phyloP scores from a whole-genome alignment of 2,888 invertebrate genomes.

The Nephrotoma flavescens region DNA sequence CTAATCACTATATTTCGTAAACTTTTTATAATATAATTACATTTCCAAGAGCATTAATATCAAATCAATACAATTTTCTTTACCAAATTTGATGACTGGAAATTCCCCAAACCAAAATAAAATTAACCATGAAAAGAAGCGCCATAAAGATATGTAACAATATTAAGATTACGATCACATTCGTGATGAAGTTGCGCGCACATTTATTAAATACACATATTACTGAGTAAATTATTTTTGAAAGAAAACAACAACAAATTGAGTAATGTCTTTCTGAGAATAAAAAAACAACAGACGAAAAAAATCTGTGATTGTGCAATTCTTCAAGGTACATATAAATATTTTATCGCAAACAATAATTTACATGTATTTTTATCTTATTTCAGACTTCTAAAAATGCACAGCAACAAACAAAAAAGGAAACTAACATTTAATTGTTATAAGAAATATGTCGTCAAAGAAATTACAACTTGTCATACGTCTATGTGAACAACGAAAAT shows the following conservation, averaged over 20 bases:
- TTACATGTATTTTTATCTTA: not conserved
- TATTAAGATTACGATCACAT: not conserved
- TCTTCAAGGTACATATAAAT: not conserved
- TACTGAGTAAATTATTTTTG: not conserved
- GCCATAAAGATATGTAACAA: not conserved
- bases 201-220: not conserved
- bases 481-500: no score
- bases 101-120: not conserved
- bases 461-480: no score
- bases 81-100: not conserved
- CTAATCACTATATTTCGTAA: not conserved
- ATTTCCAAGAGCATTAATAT: not conserved
- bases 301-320: not conserved
- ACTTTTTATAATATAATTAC: not conserved
- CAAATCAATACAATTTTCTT: not conserved
- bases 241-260: not conserved
- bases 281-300: not conserved
- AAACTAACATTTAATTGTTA: not conserved
- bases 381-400: not conserved
- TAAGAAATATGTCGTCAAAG: not conserved
- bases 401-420: not conserved
- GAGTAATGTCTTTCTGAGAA: not conserved
- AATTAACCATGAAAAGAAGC: not conserved
- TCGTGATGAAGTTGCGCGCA: not conserved
- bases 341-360: not conserved